phyloP scores from a whole-genome alignment of 2,113 vertebrate genomes.

The Macaca nemestrina region DNA sequence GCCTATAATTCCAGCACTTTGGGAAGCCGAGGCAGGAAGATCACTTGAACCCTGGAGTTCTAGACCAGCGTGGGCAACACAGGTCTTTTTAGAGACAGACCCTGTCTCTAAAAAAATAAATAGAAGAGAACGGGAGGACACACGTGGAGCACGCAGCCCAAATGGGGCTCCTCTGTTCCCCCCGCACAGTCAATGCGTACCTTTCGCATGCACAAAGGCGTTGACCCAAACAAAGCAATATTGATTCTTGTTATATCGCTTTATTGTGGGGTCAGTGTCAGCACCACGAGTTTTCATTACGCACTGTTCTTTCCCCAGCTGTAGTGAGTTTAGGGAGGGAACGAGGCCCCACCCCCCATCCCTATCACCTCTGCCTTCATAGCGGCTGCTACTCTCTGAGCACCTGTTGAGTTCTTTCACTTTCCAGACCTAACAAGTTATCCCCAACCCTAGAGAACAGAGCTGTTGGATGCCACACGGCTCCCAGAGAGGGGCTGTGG shows the following conservation, averaged over 20 bases:
- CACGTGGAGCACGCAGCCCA: accelerated
- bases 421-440: neutral
- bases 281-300: neutral
- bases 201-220: neutral
- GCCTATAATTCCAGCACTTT: too few relatives aligned
- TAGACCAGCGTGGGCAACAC: too few relatives aligned
- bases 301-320: neutral
- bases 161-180: too few relatives aligned
- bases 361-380: neutral
- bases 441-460: neutral
- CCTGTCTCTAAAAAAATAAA: too few relatives aligned
- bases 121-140: neutral
- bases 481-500: neutral
- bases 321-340: neutral
- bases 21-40: too few relatives aligned
- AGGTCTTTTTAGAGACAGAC: too few relatives aligned
- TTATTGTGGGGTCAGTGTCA: too few relatives aligned
- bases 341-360: too few relatives aligned
- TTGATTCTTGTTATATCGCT: neutral
- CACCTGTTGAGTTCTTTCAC: neutral
- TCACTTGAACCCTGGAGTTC: too few relatives aligned
- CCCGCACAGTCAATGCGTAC: accelerated
- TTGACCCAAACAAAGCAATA: neutral
- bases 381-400: neutral
- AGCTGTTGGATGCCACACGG: neutral